Conservation (phyloP, 2,113 vertebrate species). For the Erpornis zantholeuca region DNA sequence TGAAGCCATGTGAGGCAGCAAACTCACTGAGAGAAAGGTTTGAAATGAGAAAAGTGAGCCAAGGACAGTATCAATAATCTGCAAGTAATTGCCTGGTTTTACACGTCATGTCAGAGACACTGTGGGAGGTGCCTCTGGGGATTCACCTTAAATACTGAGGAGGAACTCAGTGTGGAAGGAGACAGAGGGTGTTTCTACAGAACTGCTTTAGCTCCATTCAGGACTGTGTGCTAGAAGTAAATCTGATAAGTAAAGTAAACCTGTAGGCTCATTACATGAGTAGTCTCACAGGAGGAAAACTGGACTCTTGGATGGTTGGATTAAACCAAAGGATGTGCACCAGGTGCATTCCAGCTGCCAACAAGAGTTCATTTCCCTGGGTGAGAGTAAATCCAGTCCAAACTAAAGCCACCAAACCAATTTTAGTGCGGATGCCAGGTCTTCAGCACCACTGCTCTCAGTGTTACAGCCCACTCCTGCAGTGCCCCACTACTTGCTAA, state of each 20-base stretch:
- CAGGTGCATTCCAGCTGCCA: neutral
- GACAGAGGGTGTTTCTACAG: neutral
- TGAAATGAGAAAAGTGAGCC: slow-evolving; percentile 50
- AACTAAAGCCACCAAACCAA: neutral
- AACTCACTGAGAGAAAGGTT: neutral
- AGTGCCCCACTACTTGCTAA: neutral
- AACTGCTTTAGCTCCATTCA: neutral
- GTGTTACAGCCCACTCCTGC: neutral
- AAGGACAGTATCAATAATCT: slow-evolving; percentile 49
- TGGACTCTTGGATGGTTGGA: neutral
- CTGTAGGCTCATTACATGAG: neutral
- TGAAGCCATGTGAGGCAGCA: slow-evolving; percentile 7
- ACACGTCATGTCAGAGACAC: neutral
- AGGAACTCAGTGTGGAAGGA: neutral
- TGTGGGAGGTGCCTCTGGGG: neutral
- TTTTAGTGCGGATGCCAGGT: neutral
- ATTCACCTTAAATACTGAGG: neutral
- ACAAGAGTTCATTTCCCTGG: neutral
- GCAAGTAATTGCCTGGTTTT: slow-evolving; percentile 31
- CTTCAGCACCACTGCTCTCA: neutral
- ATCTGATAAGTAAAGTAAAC: neutral
- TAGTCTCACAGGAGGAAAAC: neutral
- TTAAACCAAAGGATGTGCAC: neutral
- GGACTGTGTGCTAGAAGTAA: neutral
- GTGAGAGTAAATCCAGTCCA: neutral